Evolutionary conservation across 2,888 invertebrate genomes (phyloP), one percentile per base, ranked within the genome.

Genomic region (Dicyrtomina minuta): DNA sequence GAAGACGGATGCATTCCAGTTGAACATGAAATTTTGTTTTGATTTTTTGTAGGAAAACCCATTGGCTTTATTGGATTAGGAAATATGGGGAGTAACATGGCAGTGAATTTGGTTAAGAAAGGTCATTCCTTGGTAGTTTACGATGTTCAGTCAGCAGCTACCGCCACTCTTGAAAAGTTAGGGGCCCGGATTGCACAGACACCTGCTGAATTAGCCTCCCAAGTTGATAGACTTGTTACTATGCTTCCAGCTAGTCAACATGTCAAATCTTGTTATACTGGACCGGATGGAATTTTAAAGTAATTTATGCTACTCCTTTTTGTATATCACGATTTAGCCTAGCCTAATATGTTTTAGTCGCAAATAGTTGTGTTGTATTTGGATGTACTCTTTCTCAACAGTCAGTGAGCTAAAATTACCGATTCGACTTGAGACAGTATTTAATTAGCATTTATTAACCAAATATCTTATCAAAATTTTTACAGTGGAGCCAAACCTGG

Each of bases 1-100:
- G n/a, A n/a, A n/a, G n/a, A n/a, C n/a, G n/a, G n/a, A 51, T 51
- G 17, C 51, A 51, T n/a, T 51, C 17, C 17, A 17, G 17, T 43
- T n/a, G n/a, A n/a, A n/a, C n/a, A n/a, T n/a, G n/a, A n/a, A n/a
- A n/a, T 22, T 55, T 17, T 15, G 10, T 22, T 55, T 17, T 15
- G 10, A 17, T 12, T 27, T 33, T 27, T 33, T 53, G 26, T 43
- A 61, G 68, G 61, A 27, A 55, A 58, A 44, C 26, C 67, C 6
- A 88, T 97, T 73, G 96, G 95, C 0, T 97, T 97, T 81, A 88
- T 97, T 74, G 97, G 97, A 1, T 86, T 97, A 64, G 99, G 99
- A 15, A 96, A 97, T 80, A 99, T 99, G 99, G 99, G 99, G 12
- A 87, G 88, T 12, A 90, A 89, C 79, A 99, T 99, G 99, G 95